Conservation (phyloP, 2,888 invertebrate genomes). For the Spilarctia lutea region DNA sequence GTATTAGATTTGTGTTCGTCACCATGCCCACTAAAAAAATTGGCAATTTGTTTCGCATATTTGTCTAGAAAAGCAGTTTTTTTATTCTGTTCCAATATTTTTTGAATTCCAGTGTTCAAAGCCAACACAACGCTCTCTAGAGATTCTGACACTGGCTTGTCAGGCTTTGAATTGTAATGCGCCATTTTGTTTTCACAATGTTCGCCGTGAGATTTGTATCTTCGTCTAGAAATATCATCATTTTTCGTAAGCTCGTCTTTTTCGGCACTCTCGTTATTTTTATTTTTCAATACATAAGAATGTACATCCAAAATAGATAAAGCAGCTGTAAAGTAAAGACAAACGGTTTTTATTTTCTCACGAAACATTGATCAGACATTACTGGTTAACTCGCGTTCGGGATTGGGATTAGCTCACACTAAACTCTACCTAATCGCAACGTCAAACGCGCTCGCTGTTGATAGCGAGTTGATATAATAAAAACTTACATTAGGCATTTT, state of each 20-base stretch:
- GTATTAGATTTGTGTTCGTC: constrained; percentile 12
- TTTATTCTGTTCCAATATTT: not conserved
- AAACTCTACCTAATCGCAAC: no score
- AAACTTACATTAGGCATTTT: no score
- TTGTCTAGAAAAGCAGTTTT: constrained; percentile 16
- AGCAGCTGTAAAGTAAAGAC: not conserved
- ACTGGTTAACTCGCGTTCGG: no score
- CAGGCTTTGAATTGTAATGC: not conserved
- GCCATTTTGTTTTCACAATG: not conserved
- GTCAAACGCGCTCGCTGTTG: no score
- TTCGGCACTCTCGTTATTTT: not conserved
- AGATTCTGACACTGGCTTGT: not conserved
- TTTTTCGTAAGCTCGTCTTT: not conserved
- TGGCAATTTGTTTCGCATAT: not conserved
- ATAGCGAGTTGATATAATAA: no score
- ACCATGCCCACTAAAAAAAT: constrained; percentile 7
- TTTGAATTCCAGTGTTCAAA: constrained; percentile 26
- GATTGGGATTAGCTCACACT: no score
- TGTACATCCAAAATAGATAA: not conserved
- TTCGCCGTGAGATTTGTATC: not conserved
- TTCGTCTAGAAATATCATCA: not conserved
- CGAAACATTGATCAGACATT: not conserved
- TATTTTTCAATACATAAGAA: not conserved
- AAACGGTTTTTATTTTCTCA: not conserved
- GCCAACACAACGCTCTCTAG: constrained; percentile 32